Evolutionary conservation across 2,888 invertebrate genomes (phyloP).

Genomic region (Eristalinus aeneus): DNA sequence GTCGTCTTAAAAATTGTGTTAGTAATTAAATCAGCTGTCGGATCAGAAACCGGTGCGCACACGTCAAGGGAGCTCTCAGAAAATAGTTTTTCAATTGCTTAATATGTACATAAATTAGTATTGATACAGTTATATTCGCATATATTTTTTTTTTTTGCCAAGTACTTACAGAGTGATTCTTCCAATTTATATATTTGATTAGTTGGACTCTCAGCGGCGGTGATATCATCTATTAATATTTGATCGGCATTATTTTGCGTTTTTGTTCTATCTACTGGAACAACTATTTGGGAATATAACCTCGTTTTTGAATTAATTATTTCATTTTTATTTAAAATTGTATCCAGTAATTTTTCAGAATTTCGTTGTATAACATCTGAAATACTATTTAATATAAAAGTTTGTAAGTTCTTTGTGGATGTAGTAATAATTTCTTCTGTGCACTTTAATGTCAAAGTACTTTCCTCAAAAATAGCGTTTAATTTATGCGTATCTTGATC

Average conservation of each 20-base stretch:
- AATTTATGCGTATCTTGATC: not conserved
- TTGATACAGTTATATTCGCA: no score
- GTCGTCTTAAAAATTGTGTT: not conserved
- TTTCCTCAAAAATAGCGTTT: constrained; percentile 3
- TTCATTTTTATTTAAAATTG: constrained; percentile 55
- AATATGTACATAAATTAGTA: not conserved
- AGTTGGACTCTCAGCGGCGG: not conserved
- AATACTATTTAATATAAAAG: constrained; percentile 24
- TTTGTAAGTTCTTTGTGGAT: constrained; percentile 19
- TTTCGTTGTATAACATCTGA: constrained; percentile 25
- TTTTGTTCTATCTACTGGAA: not conserved
- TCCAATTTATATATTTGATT: not conserved
- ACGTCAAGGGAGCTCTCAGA: not conserved
- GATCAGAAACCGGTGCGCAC: not conserved
- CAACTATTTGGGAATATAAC: not conserved
- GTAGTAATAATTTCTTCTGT: not conserved
- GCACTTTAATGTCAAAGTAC: not conserved
- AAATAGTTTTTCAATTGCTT: not conserved
- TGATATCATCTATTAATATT: not conserved
- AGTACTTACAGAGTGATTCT: not conserved
- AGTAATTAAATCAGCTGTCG: not conserved
- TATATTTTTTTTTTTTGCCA: no score
- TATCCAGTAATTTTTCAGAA: constrained; percentile 49
- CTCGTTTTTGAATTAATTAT: constrained; percentile 23
- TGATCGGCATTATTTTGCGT: not conserved